Evolutionary conservation across 2,888 invertebrate genomes (phyloP).

Genomic region (Catonia carolina): DNA sequence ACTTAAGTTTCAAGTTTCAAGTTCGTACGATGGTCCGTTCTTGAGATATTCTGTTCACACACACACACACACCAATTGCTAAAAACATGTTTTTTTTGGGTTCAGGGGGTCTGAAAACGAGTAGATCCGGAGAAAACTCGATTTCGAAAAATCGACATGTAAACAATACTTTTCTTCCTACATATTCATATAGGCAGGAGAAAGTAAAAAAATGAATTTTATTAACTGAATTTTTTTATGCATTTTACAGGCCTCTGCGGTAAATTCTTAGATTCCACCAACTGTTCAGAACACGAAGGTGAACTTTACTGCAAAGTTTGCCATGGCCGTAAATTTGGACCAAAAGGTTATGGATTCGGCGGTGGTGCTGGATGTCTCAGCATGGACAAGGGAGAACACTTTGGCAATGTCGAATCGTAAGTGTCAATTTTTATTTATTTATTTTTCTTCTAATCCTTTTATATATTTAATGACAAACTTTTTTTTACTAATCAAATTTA

Average conservation of each 20-base stretch:
- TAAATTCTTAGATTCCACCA: slow-evolving; percentile 97
- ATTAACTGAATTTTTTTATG: no score
- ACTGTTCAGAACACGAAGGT: slow-evolving; percentile 94
- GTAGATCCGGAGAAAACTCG: no score
- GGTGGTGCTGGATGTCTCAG: slow-evolving; percentile 95
- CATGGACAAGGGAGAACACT: slow-evolving; percentile 91
- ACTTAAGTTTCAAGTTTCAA: no score
- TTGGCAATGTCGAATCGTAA: slow-evolving; percentile 68
- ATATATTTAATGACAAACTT: slow-evolving; percentile 37
- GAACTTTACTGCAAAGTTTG: slow-evolving; percentile 96
- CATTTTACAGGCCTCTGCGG: slow-evolving; percentile 85
- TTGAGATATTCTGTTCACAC: no score
- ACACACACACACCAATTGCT: no score
- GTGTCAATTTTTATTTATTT: slow-evolving; percentile 49
- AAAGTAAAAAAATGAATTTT: no score
- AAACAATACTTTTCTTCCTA: no score
- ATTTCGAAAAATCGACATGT: no score
- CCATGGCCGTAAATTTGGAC: slow-evolving; percentile 97
- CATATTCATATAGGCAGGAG: no score
- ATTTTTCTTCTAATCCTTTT: slow-evolving; percentile 35
- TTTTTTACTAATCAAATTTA: not conserved
- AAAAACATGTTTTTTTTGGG: no score
- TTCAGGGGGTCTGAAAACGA: no score
- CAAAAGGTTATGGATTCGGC: slow-evolving; percentile 97
- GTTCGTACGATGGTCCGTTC: no score